These are phyloP conservation scores for Peromyscus maniculatus DNA, from an alignment of 2,113 vertebrate species.

Conservation along the genomic window DNA sequence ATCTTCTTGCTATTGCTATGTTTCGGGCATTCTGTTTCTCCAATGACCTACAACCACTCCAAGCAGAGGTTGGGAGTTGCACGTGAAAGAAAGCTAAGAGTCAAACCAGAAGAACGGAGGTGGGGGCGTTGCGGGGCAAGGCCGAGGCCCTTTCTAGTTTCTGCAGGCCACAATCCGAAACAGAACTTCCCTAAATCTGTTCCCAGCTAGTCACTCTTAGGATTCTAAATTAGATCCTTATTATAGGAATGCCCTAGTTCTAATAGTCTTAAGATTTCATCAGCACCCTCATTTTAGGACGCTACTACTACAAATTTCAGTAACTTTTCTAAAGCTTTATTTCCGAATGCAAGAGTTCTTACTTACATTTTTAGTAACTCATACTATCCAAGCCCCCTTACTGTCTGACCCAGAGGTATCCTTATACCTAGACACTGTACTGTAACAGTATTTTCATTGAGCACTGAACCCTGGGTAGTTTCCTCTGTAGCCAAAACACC, in stretches of 20 bases:
- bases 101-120: not conserved
- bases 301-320: conserved; percentile 44
- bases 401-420: conserved; percentile 9
- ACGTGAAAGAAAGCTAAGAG: not conserved
- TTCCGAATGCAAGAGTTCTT: not conserved
- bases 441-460: not conserved
- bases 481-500: not conserved
- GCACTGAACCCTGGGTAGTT: not conserved
- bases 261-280: conserved; percentile 9
- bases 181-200: conserved; percentile 22
- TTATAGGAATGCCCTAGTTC: conserved; percentile 27
- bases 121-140: not conserved
- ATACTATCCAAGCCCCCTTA: not conserved
- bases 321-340: conserved; percentile 52
- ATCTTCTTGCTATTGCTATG: not conserved
- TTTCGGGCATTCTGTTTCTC: not conserved
- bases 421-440: not conserved
- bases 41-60: not conserved
- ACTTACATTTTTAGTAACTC: not conserved
- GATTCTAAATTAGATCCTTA: conserved; percentile 42
- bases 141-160: not conserved
- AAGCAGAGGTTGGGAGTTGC: not conserved
- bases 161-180: conserved; percentile 19
- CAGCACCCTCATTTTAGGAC: conserved; percentile 9
- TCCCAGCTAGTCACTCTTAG: not conserved